Evolutionary conservation across 2,113 vertebrate species (phyloP).

Genomic region (Eira barbara): DNA sequence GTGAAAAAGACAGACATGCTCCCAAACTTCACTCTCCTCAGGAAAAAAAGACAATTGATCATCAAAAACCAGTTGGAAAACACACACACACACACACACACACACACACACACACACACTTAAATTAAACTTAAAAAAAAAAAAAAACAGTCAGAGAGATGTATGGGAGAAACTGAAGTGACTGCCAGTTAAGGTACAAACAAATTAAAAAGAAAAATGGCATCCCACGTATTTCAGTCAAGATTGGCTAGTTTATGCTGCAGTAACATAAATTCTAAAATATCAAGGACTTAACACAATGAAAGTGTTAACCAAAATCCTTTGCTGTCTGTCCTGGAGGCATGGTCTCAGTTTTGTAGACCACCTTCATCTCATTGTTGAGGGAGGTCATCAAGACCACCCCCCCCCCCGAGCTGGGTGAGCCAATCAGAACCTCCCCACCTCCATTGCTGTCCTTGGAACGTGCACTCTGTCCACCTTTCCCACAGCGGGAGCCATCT

Average conservation of each 20-base stretch:
- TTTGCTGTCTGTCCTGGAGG: neutral
- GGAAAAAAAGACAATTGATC: neutral
- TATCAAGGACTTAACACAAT: too few relatives aligned
- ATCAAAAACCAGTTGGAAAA: neutral
- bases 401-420: too few relatives aligned
- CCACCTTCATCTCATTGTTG: neutral
- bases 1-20: neutral
- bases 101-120: too few relatives aligned
- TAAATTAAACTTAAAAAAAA: too few relatives aligned
- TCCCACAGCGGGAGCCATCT: neutral
- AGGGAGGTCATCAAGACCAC: neutral
- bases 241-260: neutral
- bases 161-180: neutral
- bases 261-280: neutral
- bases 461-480: too few relatives aligned
- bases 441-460: neutral
- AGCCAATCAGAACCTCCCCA: neutral
- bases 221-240: neutral
- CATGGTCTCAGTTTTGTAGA: neutral
- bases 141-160: neutral
- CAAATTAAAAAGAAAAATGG: neutral
- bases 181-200: neutral
- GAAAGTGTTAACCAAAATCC: neutral
- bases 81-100: too few relatives aligned
- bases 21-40: neutral